Base-by-base conservation (phyloP, 2,113 vertebrate genomes). In the Formicarius rufipectus region DNA sequence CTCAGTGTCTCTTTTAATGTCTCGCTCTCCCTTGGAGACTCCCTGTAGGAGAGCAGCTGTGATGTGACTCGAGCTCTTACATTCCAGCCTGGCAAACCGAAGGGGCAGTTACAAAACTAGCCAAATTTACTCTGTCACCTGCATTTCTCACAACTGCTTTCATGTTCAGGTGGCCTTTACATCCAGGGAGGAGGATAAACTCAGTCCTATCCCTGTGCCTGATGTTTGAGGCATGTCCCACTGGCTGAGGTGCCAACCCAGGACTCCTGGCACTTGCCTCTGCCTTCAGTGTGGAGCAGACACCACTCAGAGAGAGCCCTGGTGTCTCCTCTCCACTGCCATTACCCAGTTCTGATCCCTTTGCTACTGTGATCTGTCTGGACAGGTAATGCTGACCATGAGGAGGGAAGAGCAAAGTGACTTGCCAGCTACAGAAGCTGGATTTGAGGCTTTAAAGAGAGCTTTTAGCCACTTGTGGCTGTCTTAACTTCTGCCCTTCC, bases 161-260 rank as follows among this genome's bases (percentile, higher is more conserved):
- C 0, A 0, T 35, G 59, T 47, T 44, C 68, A 3, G 12, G 22
- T 71, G 76, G 67, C 79, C 59, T 55, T 27, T n/a, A 1, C 1
- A 0, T 17, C n/a, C 73, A 49, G 39, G 58, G 64, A 83, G 19
- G 87, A 35, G 35, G 4, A 50, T 25, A 3, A 62, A 3, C 68
- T 63, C 4, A 1, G 52, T 40, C 31, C 79, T 22, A 0, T 23
- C 45, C 56, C 67, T 27, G 14, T 53, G 72, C 71, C 67, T 23
- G 71, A 53, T 76, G 20, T 45, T 58, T 15, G 56, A 37, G 78
- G 10, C 39, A 1, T 11, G 28, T 90, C 50, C 55, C 31, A 5
- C 28, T 59, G 76, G 42, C 78, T 60, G 84, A 18, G 53, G 58
- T 8, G 4, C 55, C 63, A 62, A 9, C 68, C 47, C 55, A 5